These are phyloP conservation scores for Antrozous pallidus DNA, from an alignment of 2,797 vertebrate species.

Conservation along the genomic window DNA sequence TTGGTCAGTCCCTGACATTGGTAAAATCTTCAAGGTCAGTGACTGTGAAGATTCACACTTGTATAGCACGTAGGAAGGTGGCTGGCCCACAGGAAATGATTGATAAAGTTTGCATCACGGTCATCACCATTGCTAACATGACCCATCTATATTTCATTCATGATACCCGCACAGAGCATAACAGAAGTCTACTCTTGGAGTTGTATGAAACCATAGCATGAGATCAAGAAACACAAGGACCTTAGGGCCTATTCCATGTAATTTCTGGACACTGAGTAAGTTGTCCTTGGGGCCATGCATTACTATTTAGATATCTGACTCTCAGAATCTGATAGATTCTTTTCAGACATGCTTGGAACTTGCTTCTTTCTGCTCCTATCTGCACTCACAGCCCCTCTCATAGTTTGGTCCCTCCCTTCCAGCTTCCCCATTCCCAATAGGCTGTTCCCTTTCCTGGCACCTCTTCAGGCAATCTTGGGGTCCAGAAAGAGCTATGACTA, in stretches of 20 bases:
- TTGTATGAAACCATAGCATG: fast-evolving
- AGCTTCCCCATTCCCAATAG: neutral
- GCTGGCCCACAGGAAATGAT: neutral
- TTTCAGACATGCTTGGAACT: neutral
- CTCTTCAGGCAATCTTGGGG: neutral
- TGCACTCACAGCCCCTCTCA: fast-evolving
- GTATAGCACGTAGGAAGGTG: neutral
- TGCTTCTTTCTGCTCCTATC: neutral
- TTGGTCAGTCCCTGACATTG: too few relatives aligned
- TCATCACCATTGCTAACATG: fast-evolving
- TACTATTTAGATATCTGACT: neutral
- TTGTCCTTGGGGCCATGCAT: neutral
- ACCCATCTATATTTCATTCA: neutral
- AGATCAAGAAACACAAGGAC: neutral
- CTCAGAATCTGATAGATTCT: neutral
- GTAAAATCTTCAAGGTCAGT: neutral
- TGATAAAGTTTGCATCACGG: fast-evolving
- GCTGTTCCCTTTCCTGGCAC: fast-evolving
- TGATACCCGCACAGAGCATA: neutral
- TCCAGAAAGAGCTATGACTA: too few relatives aligned
- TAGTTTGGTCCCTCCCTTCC: neutral
- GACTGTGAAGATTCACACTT: neutral
- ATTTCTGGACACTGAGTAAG: neutral
- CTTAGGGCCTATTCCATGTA: neutral
- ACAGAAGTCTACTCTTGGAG: neutral